A percentile compares a stretch with the other conserved stretches of the same genome.
Evolutionary conservation across 2,797 vertebrate species (phyloP).

Genomic region (Octomys mimax): DNA sequence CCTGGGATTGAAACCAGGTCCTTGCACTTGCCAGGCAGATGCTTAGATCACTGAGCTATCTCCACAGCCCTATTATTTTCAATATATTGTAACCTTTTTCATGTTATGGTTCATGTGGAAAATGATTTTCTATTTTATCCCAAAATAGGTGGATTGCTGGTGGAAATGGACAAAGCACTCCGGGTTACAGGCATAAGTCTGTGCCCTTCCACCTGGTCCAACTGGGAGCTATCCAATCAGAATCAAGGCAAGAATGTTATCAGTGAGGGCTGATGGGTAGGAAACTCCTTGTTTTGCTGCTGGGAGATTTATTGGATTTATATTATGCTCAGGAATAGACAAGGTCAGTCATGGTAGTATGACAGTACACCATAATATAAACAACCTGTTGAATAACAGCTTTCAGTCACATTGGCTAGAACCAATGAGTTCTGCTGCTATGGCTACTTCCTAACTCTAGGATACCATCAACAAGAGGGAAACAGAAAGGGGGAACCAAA

Average conservation of each 20-base stretch:
- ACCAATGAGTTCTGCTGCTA: neutral
- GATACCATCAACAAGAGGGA: neutral
- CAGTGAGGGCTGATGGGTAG: accelerated
- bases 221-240: accelerated
- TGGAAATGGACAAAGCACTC: accelerated
- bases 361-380: neutral
- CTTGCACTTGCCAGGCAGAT: too few relatives aligned
- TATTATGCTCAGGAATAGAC: too few relatives aligned
- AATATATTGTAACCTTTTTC: neutral
- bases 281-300: accelerated
- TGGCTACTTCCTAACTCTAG: neutral
- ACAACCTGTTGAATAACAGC: too few relatives aligned
- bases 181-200: neutral
- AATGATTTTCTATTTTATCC: accelerated
- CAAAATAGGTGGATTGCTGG: neutral
- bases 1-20: too few relatives aligned
- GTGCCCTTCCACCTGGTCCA: accelerated
- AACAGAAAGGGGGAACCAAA: neutral
- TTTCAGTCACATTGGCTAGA: neutral
- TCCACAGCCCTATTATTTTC: neutral
- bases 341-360: too few relatives aligned
- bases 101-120: neutral
- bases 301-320: too few relatives aligned
- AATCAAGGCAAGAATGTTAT: too few relatives aligned
- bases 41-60: too few relatives aligned